phyloP scores from a whole-genome alignment of 2,888 invertebrate species.

The Heliconius ethilla region DNA sequence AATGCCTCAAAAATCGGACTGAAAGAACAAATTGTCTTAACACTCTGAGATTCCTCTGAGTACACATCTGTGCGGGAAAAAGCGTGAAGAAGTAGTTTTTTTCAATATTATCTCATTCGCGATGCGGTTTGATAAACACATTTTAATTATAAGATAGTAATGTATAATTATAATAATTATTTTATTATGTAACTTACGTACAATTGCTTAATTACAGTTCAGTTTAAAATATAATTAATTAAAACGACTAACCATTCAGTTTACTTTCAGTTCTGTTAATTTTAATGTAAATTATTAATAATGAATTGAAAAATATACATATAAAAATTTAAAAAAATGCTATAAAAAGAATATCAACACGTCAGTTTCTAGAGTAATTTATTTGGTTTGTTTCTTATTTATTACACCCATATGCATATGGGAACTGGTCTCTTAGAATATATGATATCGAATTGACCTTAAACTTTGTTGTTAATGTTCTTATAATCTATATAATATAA shows the following conservation, averaged over 20 bases:
- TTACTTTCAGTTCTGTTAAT: background rate
- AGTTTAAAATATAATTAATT: background rate
- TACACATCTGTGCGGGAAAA: background rate
- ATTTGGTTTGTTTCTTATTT: background rate
- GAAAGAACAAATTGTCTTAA: no score
- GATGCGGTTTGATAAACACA: no score
- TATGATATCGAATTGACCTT: background rate
- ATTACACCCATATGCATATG: slow-evolving; percentile 4
- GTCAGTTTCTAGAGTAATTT: slow-evolving; percentile 21
- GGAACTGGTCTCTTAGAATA: background rate
- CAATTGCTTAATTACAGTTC: background rate
- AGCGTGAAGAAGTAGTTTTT: background rate
- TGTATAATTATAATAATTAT: background rate
- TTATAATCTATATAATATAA: background rate
- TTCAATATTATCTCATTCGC: background rate
- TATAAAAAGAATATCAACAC: slow-evolving; percentile 30
- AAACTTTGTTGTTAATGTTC: background rate
- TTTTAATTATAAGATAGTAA: no score
- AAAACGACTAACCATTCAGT: background rate
- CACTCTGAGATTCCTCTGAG: background rate
- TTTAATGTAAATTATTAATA: background rate
- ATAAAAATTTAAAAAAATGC: slow-evolving; percentile 11
- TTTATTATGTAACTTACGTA: background rate
- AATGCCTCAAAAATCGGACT: no score
- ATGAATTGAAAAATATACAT: slow-evolving; percentile 2